Base-by-base conservation (phyloP, 2,113 vertebrate genomes). In the Odocoileus hemionus region DNA sequence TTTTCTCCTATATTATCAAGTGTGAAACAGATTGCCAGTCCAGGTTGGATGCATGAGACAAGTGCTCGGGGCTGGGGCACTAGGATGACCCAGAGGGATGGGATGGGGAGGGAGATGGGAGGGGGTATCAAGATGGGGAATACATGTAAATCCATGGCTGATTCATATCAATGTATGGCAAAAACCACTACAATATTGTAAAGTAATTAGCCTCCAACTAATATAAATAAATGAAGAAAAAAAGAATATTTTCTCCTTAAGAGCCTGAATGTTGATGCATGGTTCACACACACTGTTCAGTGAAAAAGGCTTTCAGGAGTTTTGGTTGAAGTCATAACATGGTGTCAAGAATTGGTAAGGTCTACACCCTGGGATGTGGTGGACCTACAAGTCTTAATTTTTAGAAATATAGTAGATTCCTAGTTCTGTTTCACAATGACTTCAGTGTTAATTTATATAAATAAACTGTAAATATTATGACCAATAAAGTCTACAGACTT, bases 71-170 rank as follows among this genome's bases (percentile, higher is more conserved):
- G 47, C 47, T 50, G 47, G 47, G 1, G 47, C 47, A 50, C 47
- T 50, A 0, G 47, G 47, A 50, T 3, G 47, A 50, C 47, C 47
- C 12, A 50, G 47, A 50, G 47, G 47, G 12, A 50, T 50, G 12
- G 47, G 47, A 14, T 50, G 12, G 12, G 12, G 47, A 50, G 47
- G 47, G 47, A 50, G 47, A 12, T 1, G 12, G 12, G 47, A 50
- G 47, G 1, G 12, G 12, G 47, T 12, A 0, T 50, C 3, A 0
- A 1, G 47, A 50, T 50, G 47, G 47, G 47, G 12, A 14, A 50
- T 12, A 50, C 3, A 50, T 13, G 47, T 50, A 14, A 50, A 50
- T 50, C 47, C 47, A 50, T 50, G 47, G 47, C 47, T 50, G 47
- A 14, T 50, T 50, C 47, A 50, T 50, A 0, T 13, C 47, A 50